Base-by-base conservation (phyloP, 2,797 vertebrate species). In the Chromobotia macracanthus region DNA sequence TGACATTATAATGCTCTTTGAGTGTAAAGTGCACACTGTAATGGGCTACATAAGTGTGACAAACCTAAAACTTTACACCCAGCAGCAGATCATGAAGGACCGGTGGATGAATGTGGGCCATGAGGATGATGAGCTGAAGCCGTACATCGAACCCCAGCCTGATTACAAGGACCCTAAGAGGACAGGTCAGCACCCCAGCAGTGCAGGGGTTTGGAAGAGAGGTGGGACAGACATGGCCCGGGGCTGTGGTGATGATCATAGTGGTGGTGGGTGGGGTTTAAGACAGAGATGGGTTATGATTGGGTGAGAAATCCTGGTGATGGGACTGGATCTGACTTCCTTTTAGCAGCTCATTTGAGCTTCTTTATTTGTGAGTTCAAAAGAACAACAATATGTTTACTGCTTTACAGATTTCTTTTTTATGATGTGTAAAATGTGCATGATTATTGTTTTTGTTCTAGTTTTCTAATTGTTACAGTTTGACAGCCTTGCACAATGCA, bases 81-180 rank as follows among this genome's bases (percentile, higher is more conserved):
- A 72, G 31, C 85, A 95, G 95, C 94, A 95, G 94, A 93, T 95
- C 84, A 95, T 95, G 95, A 95, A 92, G 90, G 95, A 95, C 80
- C 92, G 94, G 3, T 95, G 95, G 95, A 95, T 95, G 94, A 95
- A 95, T 5, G 93, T 95, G 82, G 94, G 94, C 11, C 88, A 95
- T 0, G 95, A 95, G 77, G 95, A 95, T 0, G 94, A 95, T 0
- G 95, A 95, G 63, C 84, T 95, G 15, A 94, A 93, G 83, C 95
- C 95, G 76, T 95, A 94, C 0, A 76, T 92, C 81, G 95, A 95
- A 73, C 95, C 95, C 0, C 88, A 92, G 72, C 95, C 94, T 0
- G 94, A 95, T 85, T 95, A 95, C 86, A 95, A 94, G 77, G 95
- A 95, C 81, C 94, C 94, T 25, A 90, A 91, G 78, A 90, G 95